These are phyloP conservation scores for Platycheirus rosarum DNA, from an alignment of 2,888 invertebrate species.

Conservation along the genomic window DNA sequence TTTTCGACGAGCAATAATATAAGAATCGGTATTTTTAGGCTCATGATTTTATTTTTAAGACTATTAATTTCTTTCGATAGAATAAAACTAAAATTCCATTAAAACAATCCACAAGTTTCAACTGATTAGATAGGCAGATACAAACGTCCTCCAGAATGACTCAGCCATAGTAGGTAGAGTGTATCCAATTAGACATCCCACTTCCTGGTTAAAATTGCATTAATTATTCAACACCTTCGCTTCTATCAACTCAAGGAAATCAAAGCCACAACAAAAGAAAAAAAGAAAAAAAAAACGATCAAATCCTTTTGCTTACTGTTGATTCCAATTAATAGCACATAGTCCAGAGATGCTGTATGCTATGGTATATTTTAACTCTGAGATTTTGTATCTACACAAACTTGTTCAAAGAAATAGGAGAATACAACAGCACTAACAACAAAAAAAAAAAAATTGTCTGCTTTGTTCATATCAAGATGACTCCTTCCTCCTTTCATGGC, in stretches of 20 bases:
- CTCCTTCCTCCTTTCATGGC: slow-evolving; percentile 65
- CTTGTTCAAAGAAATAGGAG: slow-evolving; percentile 13
- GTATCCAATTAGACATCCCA: slow-evolving; percentile 53
- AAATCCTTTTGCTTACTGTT: slow-evolving; percentile 53
- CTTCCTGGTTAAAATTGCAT: slow-evolving; percentile 68
- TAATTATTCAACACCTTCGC: slow-evolving; percentile 73
- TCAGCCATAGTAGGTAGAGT: neutral
- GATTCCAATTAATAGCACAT: slow-evolving; percentile 65
- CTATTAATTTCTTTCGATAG: too few species aligned
- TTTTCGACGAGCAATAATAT: too few species aligned
- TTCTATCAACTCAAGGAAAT: slow-evolving; percentile 50
- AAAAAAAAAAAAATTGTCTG: slow-evolving; percentile 51
- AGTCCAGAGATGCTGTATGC: slow-evolving; percentile 11
- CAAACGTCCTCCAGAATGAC: slow-evolving; percentile 12
- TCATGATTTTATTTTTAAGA: too few species aligned
- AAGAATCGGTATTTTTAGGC: too few species aligned
- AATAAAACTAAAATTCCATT: too few species aligned
- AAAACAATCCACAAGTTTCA: neutral
- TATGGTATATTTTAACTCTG: slow-evolving; percentile 8
- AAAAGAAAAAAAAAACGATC: neutral
- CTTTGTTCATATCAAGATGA: slow-evolving; percentile 69
- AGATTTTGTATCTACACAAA: slow-evolving; percentile 38
- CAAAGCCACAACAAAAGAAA: slow-evolving; percentile 17
- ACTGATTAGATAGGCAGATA: neutral
- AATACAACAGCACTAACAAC: slow-evolving; percentile 24